Evolutionary conservation across 2,797 vertebrate genomes (phyloP).

Genomic region (Mus caroli): DNA sequence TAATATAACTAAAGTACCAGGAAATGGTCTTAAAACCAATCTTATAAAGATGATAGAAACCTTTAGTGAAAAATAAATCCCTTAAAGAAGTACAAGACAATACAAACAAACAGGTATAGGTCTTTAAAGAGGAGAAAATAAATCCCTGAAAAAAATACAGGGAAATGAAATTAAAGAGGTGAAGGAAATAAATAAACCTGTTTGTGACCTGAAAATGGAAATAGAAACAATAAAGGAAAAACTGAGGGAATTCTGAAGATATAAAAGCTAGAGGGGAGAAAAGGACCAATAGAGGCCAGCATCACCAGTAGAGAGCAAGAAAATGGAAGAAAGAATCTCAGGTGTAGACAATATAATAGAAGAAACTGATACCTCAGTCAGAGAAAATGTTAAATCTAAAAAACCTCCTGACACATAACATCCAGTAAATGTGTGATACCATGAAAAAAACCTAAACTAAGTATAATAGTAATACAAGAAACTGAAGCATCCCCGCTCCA

Average conservation of each 20-base stretch:
- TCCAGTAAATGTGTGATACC: too few relatives aligned
- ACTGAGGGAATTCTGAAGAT: not conserved
- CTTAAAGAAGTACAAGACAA: not conserved
- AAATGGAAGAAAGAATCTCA: too few relatives aligned
- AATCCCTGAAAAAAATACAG: not conserved
- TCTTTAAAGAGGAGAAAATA: not conserved
- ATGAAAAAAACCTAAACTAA: not conserved
- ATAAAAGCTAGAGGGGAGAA: not conserved
- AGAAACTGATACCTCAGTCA: too few relatives aligned
- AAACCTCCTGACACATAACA: too few relatives aligned
- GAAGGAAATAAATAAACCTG: not conserved
- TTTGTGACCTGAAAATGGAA: not conserved
- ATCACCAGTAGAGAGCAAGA: too few relatives aligned
- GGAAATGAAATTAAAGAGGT: not conserved
- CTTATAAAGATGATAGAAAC: not conserved
- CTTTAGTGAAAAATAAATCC: not conserved
- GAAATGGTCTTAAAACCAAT: not conserved
- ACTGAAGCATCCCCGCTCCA: not conserved
- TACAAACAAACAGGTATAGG: not conserved
- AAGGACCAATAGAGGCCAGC: too few relatives aligned
- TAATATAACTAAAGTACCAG: not conserved
- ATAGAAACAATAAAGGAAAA: not conserved
- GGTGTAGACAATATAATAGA: too few relatives aligned
- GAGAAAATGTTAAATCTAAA: too few relatives aligned
- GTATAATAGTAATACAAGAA: not conserved